phyloP scores from a whole-genome alignment of 2,113 vertebrate genomes.

The Chelonoidis abingdonii region DNA sequence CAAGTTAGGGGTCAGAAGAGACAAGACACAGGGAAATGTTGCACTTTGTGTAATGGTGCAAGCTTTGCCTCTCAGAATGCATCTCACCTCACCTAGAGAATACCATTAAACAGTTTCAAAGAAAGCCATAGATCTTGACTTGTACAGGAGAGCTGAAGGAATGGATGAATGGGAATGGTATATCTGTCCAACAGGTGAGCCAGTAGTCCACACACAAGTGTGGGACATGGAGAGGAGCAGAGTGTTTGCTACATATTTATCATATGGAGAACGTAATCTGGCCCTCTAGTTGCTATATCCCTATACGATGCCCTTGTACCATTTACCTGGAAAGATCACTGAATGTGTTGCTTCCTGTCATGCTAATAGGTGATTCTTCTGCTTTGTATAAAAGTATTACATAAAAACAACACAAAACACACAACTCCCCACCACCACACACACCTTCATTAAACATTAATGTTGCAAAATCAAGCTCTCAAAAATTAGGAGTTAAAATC shows the following conservation, averaged over 20 bases:
- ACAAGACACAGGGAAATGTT: background rate
- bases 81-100: background rate
- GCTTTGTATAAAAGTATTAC: background rate
- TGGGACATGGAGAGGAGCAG: background rate
- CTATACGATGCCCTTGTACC: fast-evolving
- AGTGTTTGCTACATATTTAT: background rate
- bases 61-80: background rate
- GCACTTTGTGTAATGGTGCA: background rate
- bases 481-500: background rate
- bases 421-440: no score
- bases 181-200: background rate
- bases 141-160: background rate
- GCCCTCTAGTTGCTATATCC: background rate
- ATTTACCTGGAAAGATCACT: background rate
- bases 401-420: background rate
- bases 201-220: background rate
- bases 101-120: background rate
- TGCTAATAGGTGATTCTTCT: background rate
- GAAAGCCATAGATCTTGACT: background rate
- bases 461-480: background rate
- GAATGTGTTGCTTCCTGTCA: background rate
- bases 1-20: background rate
- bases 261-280: background rate
- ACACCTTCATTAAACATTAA: background rate
- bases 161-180: background rate